Base-by-base conservation (phyloP, 2,113 vertebrate genomes). In the Centropus unirufus region DNA sequence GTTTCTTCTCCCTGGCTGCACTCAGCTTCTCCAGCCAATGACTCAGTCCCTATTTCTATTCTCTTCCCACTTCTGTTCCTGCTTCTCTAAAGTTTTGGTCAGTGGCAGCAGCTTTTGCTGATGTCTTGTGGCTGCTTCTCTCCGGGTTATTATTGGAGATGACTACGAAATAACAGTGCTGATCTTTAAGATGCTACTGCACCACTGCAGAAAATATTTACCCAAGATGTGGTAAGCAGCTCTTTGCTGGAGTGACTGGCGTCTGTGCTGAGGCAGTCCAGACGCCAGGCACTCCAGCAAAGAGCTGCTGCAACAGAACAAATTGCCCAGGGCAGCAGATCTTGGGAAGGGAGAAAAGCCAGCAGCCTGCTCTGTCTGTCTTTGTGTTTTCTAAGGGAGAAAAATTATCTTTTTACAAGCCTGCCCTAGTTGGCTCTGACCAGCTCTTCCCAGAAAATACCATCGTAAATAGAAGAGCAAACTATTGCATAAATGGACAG, bases 271-370 rank as follows among this genome's bases (percentile, higher is more conserved):
- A 61, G 76, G 95, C 92, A 26, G 61, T 75, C 93, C 97, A 97
- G 97, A 96, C 95, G 74, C 96, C 96, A 91, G 82, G 83, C 96
- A 73, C 95, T 92, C 80, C 95, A 86, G 95, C 94, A 83, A 32
- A 93, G 91, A 95, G 95, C 96, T 96, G 95, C 97, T 94, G 94
- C 96, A 93, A 96, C 91, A 80, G 76, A 95, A 85, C 94, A 91
- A 92, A 95, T 95, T 94, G 96, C 97, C 95, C 96, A 93, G 94
- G 95, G 97, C 97, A 89, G 97, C 97, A 95, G 94, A 94, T 95
- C 95, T 92, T 66, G 87, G 93, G 92, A 39, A 90, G 88, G 94
- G 95, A 93, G 96, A 54, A 89, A 92, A 96, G 92, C 90, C 95
- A 95, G 93, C 93, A 95, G 93, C 87, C 91, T 94, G 57, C 95